Percentiles rank a stretch among this genome's conserved stretches.
Conservation (phyloP, 2,888 invertebrate species). For the Phania funesta region DNA sequence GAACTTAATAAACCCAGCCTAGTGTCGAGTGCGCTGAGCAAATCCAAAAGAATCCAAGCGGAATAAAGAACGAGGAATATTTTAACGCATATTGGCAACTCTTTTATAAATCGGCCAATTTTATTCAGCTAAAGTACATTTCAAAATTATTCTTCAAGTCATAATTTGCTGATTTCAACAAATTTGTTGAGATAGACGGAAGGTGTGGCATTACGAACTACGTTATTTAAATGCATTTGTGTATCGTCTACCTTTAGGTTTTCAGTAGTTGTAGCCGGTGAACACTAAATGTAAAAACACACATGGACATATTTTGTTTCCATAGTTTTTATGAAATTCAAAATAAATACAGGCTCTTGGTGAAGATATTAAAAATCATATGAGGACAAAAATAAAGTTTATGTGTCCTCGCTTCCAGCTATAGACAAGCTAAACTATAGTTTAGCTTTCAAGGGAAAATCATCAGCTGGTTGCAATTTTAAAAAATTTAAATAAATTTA, state of each 20-base stretch:
- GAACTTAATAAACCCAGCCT: too few species aligned
- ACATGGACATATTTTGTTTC: neutral
- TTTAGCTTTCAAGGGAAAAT: slow-evolving; percentile 78
- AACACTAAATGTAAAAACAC: neutral
- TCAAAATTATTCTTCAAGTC: neutral
- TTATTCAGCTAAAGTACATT: neutral
- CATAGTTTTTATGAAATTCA: slow-evolving; percentile 19
- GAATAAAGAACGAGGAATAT: too few species aligned
- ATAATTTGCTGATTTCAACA: slow-evolving; percentile 51
- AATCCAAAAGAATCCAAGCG: too few species aligned
- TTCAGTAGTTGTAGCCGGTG: neutral
- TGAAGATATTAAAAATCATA: slow-evolving; percentile 67
- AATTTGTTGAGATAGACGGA: neutral
- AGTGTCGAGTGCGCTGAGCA: too few species aligned
- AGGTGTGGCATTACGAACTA: slow-evolving; percentile 1
- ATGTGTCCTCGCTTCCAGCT: slow-evolving; percentile 77
- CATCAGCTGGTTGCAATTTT: slow-evolving; percentile 77
- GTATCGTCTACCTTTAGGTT: slow-evolving; percentile 42
- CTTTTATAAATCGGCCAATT: neutral
- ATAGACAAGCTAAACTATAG: slow-evolving; percentile 75
- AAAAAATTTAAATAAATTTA: neutral
- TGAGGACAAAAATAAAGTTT: slow-evolving; percentile 40
- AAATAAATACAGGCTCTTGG: slow-evolving; percentile 2
- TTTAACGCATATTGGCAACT: too few species aligned
- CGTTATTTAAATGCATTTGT: slow-evolving; percentile 29